phyloP scores from a whole-genome alignment of 1,140 invertebrate genomes.

The Nasonia longicornis region DNA sequence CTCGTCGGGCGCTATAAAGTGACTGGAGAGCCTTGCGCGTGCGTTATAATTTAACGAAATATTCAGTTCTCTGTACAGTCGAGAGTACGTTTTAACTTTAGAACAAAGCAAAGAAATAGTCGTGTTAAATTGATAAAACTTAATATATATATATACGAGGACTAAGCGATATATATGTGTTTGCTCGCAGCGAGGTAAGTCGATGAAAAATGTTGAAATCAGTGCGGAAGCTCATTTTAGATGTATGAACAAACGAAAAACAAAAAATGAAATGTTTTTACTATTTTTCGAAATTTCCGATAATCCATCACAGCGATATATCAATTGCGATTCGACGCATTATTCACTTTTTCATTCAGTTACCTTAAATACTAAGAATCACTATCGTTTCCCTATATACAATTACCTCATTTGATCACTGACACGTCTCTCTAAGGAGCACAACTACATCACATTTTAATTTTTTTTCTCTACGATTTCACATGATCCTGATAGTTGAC shows the following conservation, averaged over 20 bases:
- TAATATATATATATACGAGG: not conserved
- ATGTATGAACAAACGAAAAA: slow-evolving; percentile 21
- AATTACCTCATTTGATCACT: slow-evolving; percentile 35
- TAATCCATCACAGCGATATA: slow-evolving; percentile 37
- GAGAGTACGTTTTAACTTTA: slow-evolving; percentile 30
- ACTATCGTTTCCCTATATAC: slow-evolving; percentile 43
- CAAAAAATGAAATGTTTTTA: slow-evolving; percentile 17
- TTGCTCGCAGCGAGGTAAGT: slow-evolving; percentile 23
- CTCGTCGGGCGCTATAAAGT: slow-evolving; percentile 28
- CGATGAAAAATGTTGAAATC: slow-evolving; percentile 34
- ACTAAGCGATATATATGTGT: slow-evolving; percentile 31
- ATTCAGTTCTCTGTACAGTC: slow-evolving; percentile 43
- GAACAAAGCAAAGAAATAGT: slow-evolving; percentile 14
- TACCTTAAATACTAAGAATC: slow-evolving; percentile 42
- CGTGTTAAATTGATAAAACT: slow-evolving; percentile 14
- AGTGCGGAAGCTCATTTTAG: slow-evolving; percentile 46
- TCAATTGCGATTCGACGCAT: slow-evolving; percentile 29
- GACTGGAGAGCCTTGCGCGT: slow-evolving; percentile 20
- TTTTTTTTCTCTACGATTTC: not conserved
- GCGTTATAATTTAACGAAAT: slow-evolving; percentile 25
- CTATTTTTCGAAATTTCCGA: not conserved
- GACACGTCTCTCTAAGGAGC: slow-evolving; percentile 32
- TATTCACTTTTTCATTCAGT: not conserved
- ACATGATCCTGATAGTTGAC: not conserved
- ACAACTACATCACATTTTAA: slow-evolving; percentile 22